phyloP scores from a whole-genome alignment of 2,113 vertebrate genomes.

The Podarcis raffonei region DNA sequence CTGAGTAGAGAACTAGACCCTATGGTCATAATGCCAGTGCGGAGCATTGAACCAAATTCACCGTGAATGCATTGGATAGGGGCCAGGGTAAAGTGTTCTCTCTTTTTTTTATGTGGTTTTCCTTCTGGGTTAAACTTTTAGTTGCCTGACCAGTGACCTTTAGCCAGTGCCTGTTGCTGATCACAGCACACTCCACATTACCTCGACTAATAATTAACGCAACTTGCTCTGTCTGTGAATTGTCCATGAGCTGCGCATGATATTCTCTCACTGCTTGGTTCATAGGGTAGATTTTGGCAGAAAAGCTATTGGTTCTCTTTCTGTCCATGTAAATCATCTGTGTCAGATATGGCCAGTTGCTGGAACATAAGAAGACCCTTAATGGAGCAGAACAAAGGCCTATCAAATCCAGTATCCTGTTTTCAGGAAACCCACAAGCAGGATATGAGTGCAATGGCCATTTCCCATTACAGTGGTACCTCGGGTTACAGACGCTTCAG shows the following conservation, averaged over 20 bases:
- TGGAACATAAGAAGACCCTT: not conserved
- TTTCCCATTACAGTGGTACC: not conserved
- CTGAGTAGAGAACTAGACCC: not conserved
- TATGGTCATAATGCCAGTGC: not conserved
- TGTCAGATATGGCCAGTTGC: not conserved
- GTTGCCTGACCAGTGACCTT: not conserved
- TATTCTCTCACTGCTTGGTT: not conserved
- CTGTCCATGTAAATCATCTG: not conserved
- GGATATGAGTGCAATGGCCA: not conserved
- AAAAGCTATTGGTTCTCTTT: not conserved
- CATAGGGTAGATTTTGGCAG: not conserved
- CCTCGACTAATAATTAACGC: slow-evolving; percentile 1
- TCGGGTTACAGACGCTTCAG: no score
- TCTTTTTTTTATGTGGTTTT: not conserved
- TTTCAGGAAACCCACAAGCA: not conserved
- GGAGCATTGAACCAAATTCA: not conserved
- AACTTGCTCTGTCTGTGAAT: not conserved
- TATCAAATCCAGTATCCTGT: not conserved
- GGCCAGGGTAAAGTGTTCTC: not conserved
- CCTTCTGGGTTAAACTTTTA: not conserved
- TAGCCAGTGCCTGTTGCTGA: not conserved
- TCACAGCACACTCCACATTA: not conserved
- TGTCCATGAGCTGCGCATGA: not conserved
- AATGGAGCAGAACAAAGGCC: not conserved
- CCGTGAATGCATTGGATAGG: not conserved